Conservation (phyloP, 2,797 vertebrate genomes). For the Rhinatrema bivittatum region DNA sequence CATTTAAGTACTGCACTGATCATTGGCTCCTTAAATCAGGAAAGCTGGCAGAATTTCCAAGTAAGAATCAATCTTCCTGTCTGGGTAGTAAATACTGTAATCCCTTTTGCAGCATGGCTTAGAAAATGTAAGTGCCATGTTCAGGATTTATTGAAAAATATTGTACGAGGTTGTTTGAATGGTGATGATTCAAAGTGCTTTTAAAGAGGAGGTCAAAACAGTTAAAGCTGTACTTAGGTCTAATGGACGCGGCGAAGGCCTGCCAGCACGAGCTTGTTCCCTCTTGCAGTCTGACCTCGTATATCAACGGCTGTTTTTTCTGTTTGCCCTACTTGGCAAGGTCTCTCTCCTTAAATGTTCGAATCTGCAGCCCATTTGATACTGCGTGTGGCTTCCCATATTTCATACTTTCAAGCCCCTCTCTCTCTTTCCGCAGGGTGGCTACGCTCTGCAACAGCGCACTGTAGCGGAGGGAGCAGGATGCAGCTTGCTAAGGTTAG, state of each 20-base stretch:
- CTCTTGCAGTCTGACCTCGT: neutral
- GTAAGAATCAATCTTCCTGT: conserved; percentile 59
- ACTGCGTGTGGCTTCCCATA: too few relatives aligned
- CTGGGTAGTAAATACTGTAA: conserved; percentile 54
- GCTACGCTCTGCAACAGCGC: too few relatives aligned
- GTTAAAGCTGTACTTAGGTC: neutral
- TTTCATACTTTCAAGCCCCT: too few relatives aligned
- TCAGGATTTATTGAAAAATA: conserved; percentile 51
- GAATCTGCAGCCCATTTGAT: too few relatives aligned
- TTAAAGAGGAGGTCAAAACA: conserved; percentile 28
- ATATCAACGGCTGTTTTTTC: too few relatives aligned
- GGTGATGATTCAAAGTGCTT: conserved; percentile 6
- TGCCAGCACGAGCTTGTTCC: conserved; percentile 4
- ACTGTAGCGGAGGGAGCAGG: too few relatives aligned
- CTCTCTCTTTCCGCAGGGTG: too few relatives aligned
- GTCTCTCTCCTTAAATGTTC: too few relatives aligned
- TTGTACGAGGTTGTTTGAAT: conserved; percentile 33
- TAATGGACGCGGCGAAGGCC: neutral
- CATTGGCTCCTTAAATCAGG: conserved; percentile 52
- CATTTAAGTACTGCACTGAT: conserved; percentile 40
- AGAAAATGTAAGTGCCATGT: conserved; percentile 46
- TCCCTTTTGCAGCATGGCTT: conserved; percentile 42
- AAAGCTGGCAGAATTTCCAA: conserved; percentile 51
- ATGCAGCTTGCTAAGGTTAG: too few relatives aligned
- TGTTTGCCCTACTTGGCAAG: too few relatives aligned